Evolutionary conservation across 2,888 invertebrate genomes (phyloP), one percentile per base, ranked within the genome.

Genomic region (Tetragnatha montana): DNA sequence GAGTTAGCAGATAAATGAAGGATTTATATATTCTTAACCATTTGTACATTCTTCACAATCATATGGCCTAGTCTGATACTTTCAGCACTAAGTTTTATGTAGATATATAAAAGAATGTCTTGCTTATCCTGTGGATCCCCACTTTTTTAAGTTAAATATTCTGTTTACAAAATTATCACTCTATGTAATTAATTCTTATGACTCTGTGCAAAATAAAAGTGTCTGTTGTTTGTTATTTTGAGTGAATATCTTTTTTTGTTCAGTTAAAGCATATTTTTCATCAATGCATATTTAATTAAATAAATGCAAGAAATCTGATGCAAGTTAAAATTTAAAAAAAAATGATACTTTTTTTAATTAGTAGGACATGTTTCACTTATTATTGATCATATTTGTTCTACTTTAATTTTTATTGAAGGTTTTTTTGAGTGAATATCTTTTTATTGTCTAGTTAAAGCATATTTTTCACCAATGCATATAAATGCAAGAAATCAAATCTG

Each of bases 1-100:
- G 92, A 92, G 78, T 88, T 92, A 6, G 47, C 82, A 4, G 91
- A 91, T 10, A 89, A 91, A 73, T 91, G 73, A 88, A 69, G 10
- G 22, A 19, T 8, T 76, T 22, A n/a, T 49, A 60, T 19, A 35
- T 70, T 85, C 47, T 14, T 17, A 21, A n/a, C 21, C 89, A 89
- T 85, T 47, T 89, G 89, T 89, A 89, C 47, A 89, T 89, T 85
- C 21, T 68, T 80, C 86, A 86, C 60, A 60, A 17, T 49, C 49
- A 71, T 70, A 71, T 71, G 22, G 35, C 22, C 79, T 86, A 86
- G 80, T 74, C 79, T 71, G 60, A 60, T 49, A 21, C n/a, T 49
- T 21, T 84, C 70, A 22, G 78, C 82, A 74, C 19, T 50, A 50
- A 12, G 49, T 60, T 71, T 71, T 81, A 21, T 82, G 82, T 82